These are phyloP conservation scores for Periophthalmodon schlosseri DNA, from an alignment of 2,113 vertebrate species.

Conservation along the genomic window DNA sequence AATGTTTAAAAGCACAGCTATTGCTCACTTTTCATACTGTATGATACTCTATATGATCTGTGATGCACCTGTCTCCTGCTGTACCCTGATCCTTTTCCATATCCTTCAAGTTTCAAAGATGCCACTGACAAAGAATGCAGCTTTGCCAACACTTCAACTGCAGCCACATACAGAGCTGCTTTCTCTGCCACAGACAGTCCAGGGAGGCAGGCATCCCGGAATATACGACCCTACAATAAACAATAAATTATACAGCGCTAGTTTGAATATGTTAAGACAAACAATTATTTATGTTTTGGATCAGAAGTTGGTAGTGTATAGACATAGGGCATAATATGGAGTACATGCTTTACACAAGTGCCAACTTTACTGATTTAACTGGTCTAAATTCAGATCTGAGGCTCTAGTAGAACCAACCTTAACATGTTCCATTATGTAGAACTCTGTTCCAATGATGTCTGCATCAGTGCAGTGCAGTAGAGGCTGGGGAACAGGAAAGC, in stretches of 20 bases:
- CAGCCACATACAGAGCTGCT: conserved; percentile 84
- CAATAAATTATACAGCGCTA: neutral
- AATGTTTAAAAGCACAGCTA: neutral
- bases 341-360: neutral
- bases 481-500: conserved; percentile 90
- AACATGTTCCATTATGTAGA: conserved; percentile 92
- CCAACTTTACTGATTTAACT: neutral
- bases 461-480: conserved; percentile 83
- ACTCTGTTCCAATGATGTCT: conserved; percentile 89
- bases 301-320: neutral
- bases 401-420: conserved; percentile 55
- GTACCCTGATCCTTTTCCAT: conserved; percentile 85
- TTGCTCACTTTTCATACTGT: neutral
- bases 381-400: neutral
- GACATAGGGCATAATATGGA: neutral
- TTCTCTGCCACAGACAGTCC: conserved; percentile 82
- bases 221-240: conserved; percentile 85
- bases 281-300: neutral
- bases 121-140: conserved; percentile 82
- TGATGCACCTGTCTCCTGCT: conserved; percentile 86
- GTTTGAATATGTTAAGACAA: neutral
- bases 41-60: neutral
- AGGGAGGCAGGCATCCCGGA: conserved; percentile 81
- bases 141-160: conserved; percentile 82
- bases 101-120: conserved; percentile 79